Base-by-base conservation (phyloP, 2,113 vertebrate genomes). In the Thalassarche chlororhynchos region DNA sequence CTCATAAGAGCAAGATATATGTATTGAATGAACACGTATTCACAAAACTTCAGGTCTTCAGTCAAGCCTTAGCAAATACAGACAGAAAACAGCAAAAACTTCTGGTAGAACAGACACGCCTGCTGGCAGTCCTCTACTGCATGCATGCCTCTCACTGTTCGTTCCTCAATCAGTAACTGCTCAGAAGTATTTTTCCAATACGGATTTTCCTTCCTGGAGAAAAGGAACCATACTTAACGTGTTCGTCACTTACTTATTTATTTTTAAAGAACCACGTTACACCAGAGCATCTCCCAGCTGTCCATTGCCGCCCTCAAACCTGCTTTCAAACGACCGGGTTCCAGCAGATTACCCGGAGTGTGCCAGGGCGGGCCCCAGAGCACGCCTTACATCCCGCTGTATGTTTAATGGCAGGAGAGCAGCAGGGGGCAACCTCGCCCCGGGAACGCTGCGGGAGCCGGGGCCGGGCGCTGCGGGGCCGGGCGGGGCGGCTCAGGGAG, bases 341-440 rank as follows among this genome's bases (percentile, higher is more conserved):
- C 55, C 71, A 80, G 36, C 46, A 36, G 74, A 40, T 58, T 6
- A n/a, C 34, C 34, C 58, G 14, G 18, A 23, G 34, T 84, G 68
- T 61, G 71, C 54, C 68, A n/a, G 47, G 52, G 47, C 52, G 69
- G 69, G 40, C 89, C 84, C 92, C 86, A 58, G 93, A 85, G 72
- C 69, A 77, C 86, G 49, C 82, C 87, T 93, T 86, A 58, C 93
- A 69, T 79, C 83, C 49, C 93, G 84, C 66, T 64, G 72, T 74
- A 42, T 81, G 95, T 93, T 90, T 76, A 72, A 88, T 96, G 95
- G 95, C 90, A n/a, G 74, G 69, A 89, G 92, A 98, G 97, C 97
- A 98, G 96, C 97, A 98, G 98, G 98, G 97, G 97, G 97, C 97
- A 98, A 97, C 92, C 93, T 97, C 97, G 96, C 34, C 90, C 95